Evolutionary conservation across 2,888 invertebrate genomes (phyloP).

Genomic region (Drosophila nr. perissopoda): DNA sequence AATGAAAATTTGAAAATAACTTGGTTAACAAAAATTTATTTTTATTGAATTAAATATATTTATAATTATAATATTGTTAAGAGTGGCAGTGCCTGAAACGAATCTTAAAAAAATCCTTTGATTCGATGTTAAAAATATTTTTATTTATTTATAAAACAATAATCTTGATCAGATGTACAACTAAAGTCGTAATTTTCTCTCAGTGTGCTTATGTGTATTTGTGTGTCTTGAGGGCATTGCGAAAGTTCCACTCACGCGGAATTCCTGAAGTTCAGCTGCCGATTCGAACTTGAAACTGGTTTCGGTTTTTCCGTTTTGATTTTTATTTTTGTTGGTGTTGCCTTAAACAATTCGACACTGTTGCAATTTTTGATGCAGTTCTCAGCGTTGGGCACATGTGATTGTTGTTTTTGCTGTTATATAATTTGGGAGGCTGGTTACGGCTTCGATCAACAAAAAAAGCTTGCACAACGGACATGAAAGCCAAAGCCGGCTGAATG

Average conservation of each 20-base stretch:
- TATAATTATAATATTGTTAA: too few relatives aligned
- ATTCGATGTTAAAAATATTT: too few relatives aligned
- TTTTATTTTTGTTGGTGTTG: slow-evolving; percentile 15
- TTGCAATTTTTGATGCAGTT: slow-evolving; percentile 15
- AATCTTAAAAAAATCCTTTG: background rate
- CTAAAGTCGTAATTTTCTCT: background rate
- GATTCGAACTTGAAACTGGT: slow-evolving; percentile 63
- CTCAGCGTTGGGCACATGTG: slow-evolving; percentile 37
- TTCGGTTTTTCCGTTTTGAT: slow-evolving; percentile 23
- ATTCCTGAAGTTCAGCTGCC: slow-evolving; percentile 66
- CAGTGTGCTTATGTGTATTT: slow-evolving; percentile 33
- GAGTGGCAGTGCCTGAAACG: too few relatives aligned
- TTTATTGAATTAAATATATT: too few relatives aligned
- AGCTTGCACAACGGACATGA: slow-evolving; percentile 55
- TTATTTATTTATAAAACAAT: too few relatives aligned
- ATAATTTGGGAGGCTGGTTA: slow-evolving; percentile 35
- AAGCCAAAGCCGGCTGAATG: slow-evolving; percentile 46
- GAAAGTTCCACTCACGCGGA: slow-evolving; percentile 58
- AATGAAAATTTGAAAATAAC: too few relatives aligned
- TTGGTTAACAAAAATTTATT: too few relatives aligned
- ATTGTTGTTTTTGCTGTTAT: slow-evolving; percentile 25
- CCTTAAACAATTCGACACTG: background rate
- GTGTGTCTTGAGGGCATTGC: slow-evolving; percentile 50
- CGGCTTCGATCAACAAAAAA: slow-evolving; percentile 26
- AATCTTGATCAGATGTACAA: too few relatives aligned